Evolutionary conservation across 2,888 invertebrate genomes (phyloP), one percentile per base, ranked within the genome.

Genomic region (Ptilodon capucinus): DNA sequence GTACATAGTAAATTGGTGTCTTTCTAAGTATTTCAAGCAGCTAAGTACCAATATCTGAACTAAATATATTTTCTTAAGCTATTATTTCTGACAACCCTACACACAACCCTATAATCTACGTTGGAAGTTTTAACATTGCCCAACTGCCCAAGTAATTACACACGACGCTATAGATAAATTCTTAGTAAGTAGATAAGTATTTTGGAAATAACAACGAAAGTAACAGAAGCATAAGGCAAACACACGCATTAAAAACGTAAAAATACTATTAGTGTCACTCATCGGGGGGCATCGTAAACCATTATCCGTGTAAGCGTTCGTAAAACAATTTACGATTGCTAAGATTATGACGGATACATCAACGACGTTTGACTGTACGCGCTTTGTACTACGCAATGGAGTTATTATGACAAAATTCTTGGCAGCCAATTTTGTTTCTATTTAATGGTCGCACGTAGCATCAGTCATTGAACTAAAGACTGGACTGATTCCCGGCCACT

Each of bases 391-490:
- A 40, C 48, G 51, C 54, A 56, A 56, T 44, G 44, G 56, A 64
- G 60, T 68, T 66, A 63, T 68, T 58, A 64, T 57, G 55, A 63
- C 48, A 60, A 51, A 46, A 48, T 62, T 59, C 54, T 65, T 69
- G 60, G 64, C 65, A 61, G 51, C 54, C 49, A 57, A 59, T 67
- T 64, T 54, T 63, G 67, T 63, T 48, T 65, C 55, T 64, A 65
- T 67, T 61, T 67, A 67, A 65, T 65, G 67, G 44, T 47, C 55
- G 54, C 44, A 53, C 51, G 54, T 56, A 58, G 57, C 55, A 44
- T 61, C 68, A 65, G 67, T 68, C 64, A 62, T 58, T 68, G 68
- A 66, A 64, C 68, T 55, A 57, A 62, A 58, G 56, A 46, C 41
- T 60, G 62, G 51, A 51, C 45, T 40, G 19, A 43, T 34, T 42